phyloP scores from a whole-genome alignment of 2,888 invertebrate species.

The Ormyrus pomaceus region DNA sequence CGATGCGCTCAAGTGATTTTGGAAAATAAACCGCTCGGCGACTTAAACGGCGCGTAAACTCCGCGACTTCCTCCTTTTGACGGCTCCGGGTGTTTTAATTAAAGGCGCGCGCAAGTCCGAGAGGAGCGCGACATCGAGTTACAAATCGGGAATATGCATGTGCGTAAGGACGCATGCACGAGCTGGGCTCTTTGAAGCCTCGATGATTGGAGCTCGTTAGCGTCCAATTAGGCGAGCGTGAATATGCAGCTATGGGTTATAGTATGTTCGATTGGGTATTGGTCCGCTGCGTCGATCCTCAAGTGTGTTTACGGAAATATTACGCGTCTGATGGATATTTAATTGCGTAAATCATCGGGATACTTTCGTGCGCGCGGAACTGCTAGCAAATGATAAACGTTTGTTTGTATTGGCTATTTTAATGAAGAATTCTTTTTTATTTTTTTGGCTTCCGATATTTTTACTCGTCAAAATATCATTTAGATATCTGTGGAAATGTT shows the following conservation, averaged over 20 bases:
- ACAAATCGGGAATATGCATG: not conserved
- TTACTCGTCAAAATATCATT: too few species aligned
- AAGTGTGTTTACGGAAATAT: slow-evolving; percentile 7
- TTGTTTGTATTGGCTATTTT: too few species aligned
- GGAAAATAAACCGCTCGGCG: not conserved
- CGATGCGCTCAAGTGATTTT: not conserved
- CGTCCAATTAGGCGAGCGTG: slow-evolving; percentile 46
- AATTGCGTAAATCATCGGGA: too few species aligned
- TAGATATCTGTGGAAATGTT: too few species aligned
- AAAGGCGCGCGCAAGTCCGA: too few species aligned
- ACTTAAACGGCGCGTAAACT: not conserved
- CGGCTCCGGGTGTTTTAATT: not conserved
- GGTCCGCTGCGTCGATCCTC: too few species aligned
- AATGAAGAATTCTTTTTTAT: too few species aligned
- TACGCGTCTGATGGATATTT: too few species aligned
- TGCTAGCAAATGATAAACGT: too few species aligned
- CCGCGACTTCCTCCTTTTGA: not conserved
- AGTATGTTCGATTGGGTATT: not conserved
- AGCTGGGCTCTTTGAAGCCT: not conserved
- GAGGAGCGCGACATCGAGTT: too few species aligned
- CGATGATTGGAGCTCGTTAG: slow-evolving; percentile 45
- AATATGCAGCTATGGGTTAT: not conserved
- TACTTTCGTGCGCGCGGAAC: too few species aligned
- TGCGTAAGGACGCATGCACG: not conserved
- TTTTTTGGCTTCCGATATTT: too few species aligned